phyloP scores from a whole-genome alignment of 2,113 vertebrate species.

The Murina feae region DNA sequence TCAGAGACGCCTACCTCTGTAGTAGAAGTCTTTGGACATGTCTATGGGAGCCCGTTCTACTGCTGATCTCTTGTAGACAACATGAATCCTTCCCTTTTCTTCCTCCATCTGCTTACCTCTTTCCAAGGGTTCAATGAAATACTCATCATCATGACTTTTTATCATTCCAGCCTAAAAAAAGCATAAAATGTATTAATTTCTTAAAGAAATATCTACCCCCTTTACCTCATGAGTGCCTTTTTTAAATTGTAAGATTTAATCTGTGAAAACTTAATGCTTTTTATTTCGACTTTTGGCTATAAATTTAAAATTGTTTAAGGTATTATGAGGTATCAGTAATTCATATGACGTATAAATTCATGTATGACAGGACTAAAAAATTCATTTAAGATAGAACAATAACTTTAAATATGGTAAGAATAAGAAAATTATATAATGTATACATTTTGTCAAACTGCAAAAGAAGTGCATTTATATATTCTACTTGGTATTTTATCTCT shows the following conservation, averaged over 20 bases:
- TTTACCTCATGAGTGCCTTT: background rate
- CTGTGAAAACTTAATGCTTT: background rate
- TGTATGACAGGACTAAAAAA: background rate
- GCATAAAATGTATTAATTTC: conserved; percentile 32
- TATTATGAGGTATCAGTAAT: background rate
- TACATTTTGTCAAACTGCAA: background rate
- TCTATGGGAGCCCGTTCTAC: conserved; percentile 75
- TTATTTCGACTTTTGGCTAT: background rate
- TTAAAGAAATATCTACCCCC: background rate
- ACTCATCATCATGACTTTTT: conserved; percentile 92
- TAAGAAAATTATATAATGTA: background rate
- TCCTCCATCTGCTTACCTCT: conserved; percentile 92
- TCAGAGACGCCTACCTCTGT: conserved; percentile 72
- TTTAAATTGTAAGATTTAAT: background rate
- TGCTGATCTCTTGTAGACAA: conserved; percentile 93
- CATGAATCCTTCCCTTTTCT: conserved; percentile 91
- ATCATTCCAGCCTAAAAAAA: conserved; percentile 94
- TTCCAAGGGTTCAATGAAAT: conserved; percentile 97
- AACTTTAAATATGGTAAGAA: background rate
- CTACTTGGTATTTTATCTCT: background rate
- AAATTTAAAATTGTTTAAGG: background rate
- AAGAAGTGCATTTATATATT: background rate
- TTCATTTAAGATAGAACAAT: background rate
- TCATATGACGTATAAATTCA: background rate
- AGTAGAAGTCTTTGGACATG: conserved; percentile 80